A percentile compares a stretch with the other conserved stretches of the same genome.
Conservation (phyloP, 2,113 vertebrate species). For the Cyphomyrus discorhynchus region DNA sequence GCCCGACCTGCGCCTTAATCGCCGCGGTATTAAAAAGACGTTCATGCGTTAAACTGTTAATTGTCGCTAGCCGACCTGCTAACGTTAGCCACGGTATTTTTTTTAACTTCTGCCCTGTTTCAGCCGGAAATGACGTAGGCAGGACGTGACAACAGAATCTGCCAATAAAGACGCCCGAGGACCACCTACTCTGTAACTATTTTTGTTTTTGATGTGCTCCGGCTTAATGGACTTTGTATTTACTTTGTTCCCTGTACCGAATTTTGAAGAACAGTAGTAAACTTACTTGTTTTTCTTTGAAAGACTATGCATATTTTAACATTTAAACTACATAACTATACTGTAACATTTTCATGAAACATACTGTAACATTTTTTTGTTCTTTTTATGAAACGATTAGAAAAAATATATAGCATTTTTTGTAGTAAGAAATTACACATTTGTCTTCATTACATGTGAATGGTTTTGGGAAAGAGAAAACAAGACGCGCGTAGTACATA, state of each 20-base stretch:
- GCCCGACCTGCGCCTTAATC: background rate
- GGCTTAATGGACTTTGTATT: background rate
- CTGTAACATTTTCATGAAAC: background rate
- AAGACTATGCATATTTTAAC: background rate
- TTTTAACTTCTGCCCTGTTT: constrained; percentile 46
- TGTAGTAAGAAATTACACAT: background rate
- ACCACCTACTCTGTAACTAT: constrained; percentile 1
- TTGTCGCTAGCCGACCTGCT: constrained; percentile 36
- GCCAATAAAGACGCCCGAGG: background rate
- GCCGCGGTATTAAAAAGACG: background rate
- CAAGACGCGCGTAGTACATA: background rate
- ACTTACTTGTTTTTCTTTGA: background rate
- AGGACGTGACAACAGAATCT: background rate
- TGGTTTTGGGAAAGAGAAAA: background rate
- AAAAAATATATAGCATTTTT: background rate
- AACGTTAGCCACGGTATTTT: constrained; percentile 44
- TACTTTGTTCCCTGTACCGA: background rate
- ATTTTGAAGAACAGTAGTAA: background rate
- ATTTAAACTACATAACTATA: background rate
- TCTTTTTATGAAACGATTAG: background rate
- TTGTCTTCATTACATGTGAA: background rate
- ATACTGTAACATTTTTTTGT: background rate
- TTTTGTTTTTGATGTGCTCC: constrained; percentile 2
- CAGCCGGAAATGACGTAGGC: constrained; percentile 50
- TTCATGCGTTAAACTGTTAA: background rate